phyloP scores from a whole-genome alignment of 2,888 invertebrate genomes.

The Drosophila neotestacea region DNA sequence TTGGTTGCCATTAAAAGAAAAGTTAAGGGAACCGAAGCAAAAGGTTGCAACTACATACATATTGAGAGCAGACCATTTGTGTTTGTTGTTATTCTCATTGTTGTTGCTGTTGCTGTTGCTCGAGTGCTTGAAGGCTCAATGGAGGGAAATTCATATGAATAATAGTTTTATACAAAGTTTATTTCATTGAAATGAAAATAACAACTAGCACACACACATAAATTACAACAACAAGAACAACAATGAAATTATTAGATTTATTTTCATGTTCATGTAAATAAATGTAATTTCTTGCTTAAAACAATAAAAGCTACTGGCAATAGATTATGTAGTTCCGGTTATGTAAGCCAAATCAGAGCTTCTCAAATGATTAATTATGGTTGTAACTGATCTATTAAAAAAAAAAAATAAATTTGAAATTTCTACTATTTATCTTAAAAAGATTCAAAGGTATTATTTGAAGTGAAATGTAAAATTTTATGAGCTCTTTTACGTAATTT shows the following conservation, averaged over 20 bases:
- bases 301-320: conserved; percentile 6
- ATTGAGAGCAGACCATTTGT: conserved; percentile 3
- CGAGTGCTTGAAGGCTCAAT: conserved; percentile 32
- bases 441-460: no score
- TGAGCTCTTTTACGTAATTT: no score
- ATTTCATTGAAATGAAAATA: conserved; percentile 34
- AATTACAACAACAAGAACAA: conserved; percentile 10
- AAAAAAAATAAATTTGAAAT: no score
- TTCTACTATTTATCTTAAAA: no score
- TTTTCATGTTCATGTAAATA: conserved; percentile 4
- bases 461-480: no score
- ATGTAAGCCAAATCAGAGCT: background rate
- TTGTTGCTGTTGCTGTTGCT: conserved; percentile 7
- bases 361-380: background rate
- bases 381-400: background rate
- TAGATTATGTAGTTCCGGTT: conserved; percentile 4
- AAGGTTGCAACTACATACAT: conserved; percentile 49
- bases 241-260: conserved; percentile 15
- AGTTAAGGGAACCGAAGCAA: conserved; percentile 22
- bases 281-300: conserved; percentile 16
- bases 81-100: conserved; percentile 18
- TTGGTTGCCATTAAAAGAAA: conserved; percentile 41
- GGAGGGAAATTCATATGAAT: conserved; percentile 49
- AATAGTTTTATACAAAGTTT: conserved; percentile 33
- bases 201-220: conserved; percentile 19